Percentiles rank a stretch among this genome's conserved stretches.
Evolutionary conservation across 2,113 vertebrate species (phyloP).

Genomic region (Elgaria multicarinata): DNA sequence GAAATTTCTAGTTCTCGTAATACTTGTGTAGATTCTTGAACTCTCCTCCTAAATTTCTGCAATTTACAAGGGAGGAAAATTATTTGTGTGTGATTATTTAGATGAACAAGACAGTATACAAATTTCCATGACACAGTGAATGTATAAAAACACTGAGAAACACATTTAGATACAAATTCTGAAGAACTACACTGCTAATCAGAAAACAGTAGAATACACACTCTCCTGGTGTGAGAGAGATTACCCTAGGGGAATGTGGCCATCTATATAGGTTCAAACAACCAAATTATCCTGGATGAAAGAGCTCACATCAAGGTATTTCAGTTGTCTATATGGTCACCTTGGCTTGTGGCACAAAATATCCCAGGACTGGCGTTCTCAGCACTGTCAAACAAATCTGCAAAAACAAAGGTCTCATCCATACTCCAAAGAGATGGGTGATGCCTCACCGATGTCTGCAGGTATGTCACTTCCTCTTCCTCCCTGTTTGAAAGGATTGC

Average conservation of each 20-base stretch:
- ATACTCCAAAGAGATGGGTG: not conserved
- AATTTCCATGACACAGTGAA: not conserved
- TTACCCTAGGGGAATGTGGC: no score
- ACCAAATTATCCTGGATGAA: no score
- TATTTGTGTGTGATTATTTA: constrained; percentile 22
- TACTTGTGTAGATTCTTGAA: constrained; percentile 97
- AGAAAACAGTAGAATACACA: not conserved
- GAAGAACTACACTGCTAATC: not conserved
- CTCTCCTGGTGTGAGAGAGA: no score
- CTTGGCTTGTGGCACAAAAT: not conserved
- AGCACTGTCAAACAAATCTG: not conserved
- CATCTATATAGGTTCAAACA: no score
- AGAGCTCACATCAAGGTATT: no score
- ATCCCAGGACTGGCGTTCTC: not conserved
- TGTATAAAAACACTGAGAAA: not conserved
- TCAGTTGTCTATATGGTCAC: no score
- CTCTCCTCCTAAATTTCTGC: constrained; percentile 96
- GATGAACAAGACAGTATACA: not conserved
- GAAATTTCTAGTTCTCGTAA: constrained; percentile 98
- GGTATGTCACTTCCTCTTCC: not conserved
- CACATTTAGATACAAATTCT: not conserved
- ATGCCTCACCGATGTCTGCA: not conserved
- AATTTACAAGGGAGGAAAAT: constrained; percentile 49
- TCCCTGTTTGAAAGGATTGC: not conserved
- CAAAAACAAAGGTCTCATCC: not conserved